These are phyloP conservation scores for Pongo abelii DNA, from an alignment of 2,113 vertebrate species.

Conservation along the genomic window DNA sequence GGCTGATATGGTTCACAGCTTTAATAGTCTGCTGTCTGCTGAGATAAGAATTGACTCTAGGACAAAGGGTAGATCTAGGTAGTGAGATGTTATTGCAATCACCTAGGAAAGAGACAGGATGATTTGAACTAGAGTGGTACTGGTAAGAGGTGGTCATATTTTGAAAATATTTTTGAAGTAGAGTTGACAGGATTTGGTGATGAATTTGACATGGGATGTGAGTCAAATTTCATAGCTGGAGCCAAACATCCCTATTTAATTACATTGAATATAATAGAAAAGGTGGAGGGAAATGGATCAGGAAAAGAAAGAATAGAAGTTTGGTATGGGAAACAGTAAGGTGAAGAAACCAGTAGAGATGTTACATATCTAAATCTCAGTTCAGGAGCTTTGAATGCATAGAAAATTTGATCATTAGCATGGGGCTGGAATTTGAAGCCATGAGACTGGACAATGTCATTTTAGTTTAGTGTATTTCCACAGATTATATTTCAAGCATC, in stretches of 20 bases:
- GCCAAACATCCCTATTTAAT: background rate
- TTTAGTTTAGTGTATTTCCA: background rate
- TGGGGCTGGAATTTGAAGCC: background rate
- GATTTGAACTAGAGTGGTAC: background rate
- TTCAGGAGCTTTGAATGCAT: background rate
- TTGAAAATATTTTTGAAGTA: background rate
- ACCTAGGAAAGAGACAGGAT: background rate
- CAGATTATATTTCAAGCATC: background rate
- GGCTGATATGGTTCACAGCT: background rate
- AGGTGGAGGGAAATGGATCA: background rate
- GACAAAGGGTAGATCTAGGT: background rate
- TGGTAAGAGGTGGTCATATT: background rate
- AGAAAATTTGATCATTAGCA: background rate
- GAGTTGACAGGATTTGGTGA: no score
- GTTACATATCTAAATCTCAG: background rate
- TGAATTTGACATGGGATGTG: no score
- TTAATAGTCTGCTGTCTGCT: background rate
- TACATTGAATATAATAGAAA: background rate
- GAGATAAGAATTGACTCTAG: background rate
- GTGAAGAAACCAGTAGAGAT: background rate
- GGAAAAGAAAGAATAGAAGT: background rate
- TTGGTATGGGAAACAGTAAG: background rate
- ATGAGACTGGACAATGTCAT: background rate
- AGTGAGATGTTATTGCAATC: background rate
- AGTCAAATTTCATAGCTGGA: no score